Base-by-base conservation (phyloP, 2,888 invertebrate genomes). In the Euzophera pinguis region DNA sequence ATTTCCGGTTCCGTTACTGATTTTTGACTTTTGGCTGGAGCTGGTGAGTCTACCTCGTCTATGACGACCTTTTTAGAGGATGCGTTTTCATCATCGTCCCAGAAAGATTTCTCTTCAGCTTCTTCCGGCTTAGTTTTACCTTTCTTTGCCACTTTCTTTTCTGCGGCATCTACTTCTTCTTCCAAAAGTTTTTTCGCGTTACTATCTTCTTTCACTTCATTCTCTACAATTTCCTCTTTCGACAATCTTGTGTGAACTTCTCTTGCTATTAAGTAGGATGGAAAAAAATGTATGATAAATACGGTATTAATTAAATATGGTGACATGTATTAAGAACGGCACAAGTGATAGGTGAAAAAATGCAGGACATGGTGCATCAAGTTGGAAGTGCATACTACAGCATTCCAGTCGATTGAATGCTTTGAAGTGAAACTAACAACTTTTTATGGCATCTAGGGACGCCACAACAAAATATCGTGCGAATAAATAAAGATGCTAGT, bases 171-270 rank as follows among this genome's bases (percentile, higher is more conserved):
- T 32, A 73, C 60, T 5, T 77, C 70, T 14, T 81, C 75, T 65
- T 81, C 77, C 3, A 80, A 49, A 32, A 65, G 62, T 58, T 82
- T 67, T 52, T 66, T 71, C 38, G 68, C 67, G 59, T 75, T 78
- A 52, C 57, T 64, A 51, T 81, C 78, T 17, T 81, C 91, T 60
- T 92, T 89, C 50, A 91, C 71, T 58, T 91, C 81, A 64, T 83
- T 87, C 77, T 92, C 91, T 62, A 85, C 67, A 58, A 85, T 74
- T 41, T 84, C 73, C 80, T 91, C 89, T 65, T 82, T 90, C 65
- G 77, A 81, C 65, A 90, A 78, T 65, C 83, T 84, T 71, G 88
- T 81, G 78, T 84, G 88, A 70, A 90, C 81, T 86, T 91, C 90
- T 81, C 78, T 89, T 56, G 91, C 91, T 91, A 89, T 78, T 76